Evolutionary conservation across 1,140 invertebrate species (phyloP), one percentile per base, ranked within the genome.

Genomic region (Sminthurides bifidus): DNA sequence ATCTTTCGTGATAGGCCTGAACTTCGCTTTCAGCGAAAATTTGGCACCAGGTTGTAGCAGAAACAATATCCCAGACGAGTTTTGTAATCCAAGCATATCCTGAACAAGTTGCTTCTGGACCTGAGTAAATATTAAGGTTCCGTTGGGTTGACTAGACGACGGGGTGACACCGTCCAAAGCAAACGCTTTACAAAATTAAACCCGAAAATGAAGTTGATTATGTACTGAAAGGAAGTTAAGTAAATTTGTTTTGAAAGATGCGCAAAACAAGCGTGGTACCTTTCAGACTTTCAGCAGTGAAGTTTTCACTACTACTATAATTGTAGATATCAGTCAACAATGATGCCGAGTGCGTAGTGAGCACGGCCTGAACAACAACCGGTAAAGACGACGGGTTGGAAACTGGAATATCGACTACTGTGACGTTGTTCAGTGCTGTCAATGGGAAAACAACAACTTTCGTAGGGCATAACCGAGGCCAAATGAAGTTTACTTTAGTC

Each of bases 351-450:
- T 71, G 65, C 66, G 72, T 75, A 58, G 81, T 78, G 68, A 82
- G 74, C 8, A 81, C 69, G 37, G 83, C 68, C 56, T 84, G 81
- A 50, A 81, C 68, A 12, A 80, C 64, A 23, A 83, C 56, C 52
- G 76, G 74, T 29, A 65, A 62, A 66, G 72, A 74, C 27, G 77
- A 77, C 35, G 81, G 81, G 72, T 84, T 84, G 54, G 72, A 66
- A 30, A 84, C 65, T 33, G 73, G 75, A 35, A 83, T 68, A 48
- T 75, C 75, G 57, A 74, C 70, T 54, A 81, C 78, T n/a, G 83
- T 80, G 31, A 75, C 76, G 69, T 87, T 87, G 44, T 83, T 83
- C 56, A 90, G 78, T 72, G 89, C 85, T 5, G 86, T 89, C 27
- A 89, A 68, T 10, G 87, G 85, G 74, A 89, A 89, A 53, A 74